A percentile compares a stretch with the other conserved stretches of the same genome.
These are phyloP conservation scores for Silurus aristotelis DNA, from an alignment of 2,797 vertebrate species.

Conservation along the genomic window DNA sequence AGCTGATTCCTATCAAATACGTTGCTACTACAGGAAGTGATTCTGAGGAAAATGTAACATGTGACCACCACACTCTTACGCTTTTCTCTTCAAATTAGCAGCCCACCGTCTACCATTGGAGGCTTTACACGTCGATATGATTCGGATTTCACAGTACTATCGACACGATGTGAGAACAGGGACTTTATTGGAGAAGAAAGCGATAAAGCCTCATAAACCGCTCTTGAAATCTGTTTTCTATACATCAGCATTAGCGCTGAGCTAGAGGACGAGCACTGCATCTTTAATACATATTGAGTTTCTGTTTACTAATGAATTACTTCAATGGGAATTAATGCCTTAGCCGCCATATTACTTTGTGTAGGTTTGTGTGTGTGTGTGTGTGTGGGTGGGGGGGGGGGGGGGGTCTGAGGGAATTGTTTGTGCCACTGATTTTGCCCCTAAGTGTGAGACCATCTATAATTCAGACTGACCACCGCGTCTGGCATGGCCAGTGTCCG, in stretches of 20 bases:
- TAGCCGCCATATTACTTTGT: neutral
- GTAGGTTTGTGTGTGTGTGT: neutral
- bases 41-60: neutral
- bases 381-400: neutral
- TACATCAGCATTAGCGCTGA: neutral
- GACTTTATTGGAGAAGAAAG: conserved; percentile 29
- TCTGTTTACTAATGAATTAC: conserved; percentile 25
- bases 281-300: conserved; percentile 28
- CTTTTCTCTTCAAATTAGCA: neutral
- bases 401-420: conserved; percentile 1
- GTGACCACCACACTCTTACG: neutral
- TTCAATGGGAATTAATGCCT: neutral
- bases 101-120: neutral
- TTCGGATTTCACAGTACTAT: conserved; percentile 20
- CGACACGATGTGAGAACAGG: conserved; percentile 16
- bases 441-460: conserved; percentile 41
- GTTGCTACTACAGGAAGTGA: neutral
- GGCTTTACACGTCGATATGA: conserved; percentile 4
- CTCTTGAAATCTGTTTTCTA: conserved; percentile 26
- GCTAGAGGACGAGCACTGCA: neutral
- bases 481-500: conserved; percentile 25
- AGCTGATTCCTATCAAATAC: no score
- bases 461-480: conserved; percentile 47
- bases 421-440: neutral
- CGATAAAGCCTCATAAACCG: conserved; percentile 28